These are phyloP conservation scores for Atherinosoma microstoma DNA, from an alignment of 2,797 vertebrate genomes.

Conservation along the genomic window DNA sequence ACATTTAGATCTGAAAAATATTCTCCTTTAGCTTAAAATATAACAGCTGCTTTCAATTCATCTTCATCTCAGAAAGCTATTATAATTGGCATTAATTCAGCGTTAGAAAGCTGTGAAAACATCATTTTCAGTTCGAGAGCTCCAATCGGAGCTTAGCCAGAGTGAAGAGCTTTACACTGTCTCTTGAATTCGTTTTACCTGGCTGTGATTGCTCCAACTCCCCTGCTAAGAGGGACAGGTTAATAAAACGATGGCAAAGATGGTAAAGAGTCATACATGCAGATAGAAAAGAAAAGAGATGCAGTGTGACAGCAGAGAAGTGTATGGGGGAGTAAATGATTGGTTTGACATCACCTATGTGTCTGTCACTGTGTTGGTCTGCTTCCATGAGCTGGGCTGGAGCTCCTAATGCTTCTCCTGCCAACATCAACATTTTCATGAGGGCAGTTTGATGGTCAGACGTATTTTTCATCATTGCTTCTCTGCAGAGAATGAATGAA, in stretches of 20 bases:
- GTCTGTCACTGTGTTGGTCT: conserved; percentile 45
- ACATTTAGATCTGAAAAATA: conserved; percentile 51
- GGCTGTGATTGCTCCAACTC: conserved; percentile 50
- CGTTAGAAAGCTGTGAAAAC: conserved; percentile 73
- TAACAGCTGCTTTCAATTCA: conserved; percentile 42
- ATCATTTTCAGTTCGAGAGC: conserved; percentile 71
- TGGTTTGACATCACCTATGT: conserved; percentile 70
- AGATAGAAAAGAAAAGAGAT: conserved; percentile 38
- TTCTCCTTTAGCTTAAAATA: conserved; percentile 34
- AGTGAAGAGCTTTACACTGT: conserved; percentile 62
- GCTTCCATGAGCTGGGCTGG: conserved; percentile 40
- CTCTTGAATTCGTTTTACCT: conserved; percentile 66
- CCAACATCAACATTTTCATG: conserved; percentile 47
- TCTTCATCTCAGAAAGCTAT: conserved; percentile 51
- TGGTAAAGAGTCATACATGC: conserved; percentile 23
- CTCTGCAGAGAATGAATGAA: conserved; percentile 55
- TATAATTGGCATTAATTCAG: conserved; percentile 69
- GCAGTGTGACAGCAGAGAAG: conserved; percentile 34
- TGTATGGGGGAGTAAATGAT: conserved; percentile 48
- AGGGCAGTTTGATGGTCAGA: conserved; percentile 50
- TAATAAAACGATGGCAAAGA: conserved; percentile 48
- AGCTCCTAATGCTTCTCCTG: conserved; percentile 40
- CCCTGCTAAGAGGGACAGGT: conserved; percentile 56
- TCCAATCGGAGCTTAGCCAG: conserved; percentile 61
- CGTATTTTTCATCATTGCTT: conserved; percentile 63